Percentiles rank a stretch among this genome's conserved stretches.
Evolutionary conservation across 2,888 invertebrate genomes (phyloP).

Genomic region (Myopa tessellatipennis): DNA sequence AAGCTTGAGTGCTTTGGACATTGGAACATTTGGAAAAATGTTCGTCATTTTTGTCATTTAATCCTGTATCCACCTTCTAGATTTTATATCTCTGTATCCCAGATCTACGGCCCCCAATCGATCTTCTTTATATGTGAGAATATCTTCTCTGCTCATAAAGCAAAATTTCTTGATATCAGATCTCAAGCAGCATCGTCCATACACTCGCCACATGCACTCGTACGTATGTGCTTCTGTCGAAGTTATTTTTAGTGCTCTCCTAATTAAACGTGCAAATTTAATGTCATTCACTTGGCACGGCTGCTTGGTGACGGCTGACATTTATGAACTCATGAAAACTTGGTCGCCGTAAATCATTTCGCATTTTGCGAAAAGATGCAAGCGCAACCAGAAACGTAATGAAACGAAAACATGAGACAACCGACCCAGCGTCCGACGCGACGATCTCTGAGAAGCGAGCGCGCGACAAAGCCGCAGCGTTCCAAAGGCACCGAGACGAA

Average conservation of each 20-base stretch:
- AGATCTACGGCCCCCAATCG: no score
- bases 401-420: slow-evolving; percentile 12
- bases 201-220: no score
- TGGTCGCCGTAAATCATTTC: slow-evolving; percentile 51
- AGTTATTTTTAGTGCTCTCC: slow-evolving; percentile 33
- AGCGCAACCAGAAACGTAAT: neutral
- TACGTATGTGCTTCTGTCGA: neutral
- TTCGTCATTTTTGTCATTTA: no score
- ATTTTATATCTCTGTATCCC: no score
- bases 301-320: slow-evolving; percentile 44
- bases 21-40: no score
- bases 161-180: no score
- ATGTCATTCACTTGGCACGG: slow-evolving; percentile 36
- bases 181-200: no score
- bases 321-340: slow-evolving; percentile 53
- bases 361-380: slow-evolving; percentile 10
- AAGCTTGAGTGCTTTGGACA: no score
- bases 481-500: neutral
- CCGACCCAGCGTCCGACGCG: neutral
- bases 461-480: neutral
- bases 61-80: no score
- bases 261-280: slow-evolving; percentile 43
- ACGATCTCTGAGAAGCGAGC: neutral
- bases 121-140: no score
- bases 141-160: no score